phyloP scores from a whole-genome alignment of 2,888 invertebrate species.

The Bruchidius siliquastri region DNA sequence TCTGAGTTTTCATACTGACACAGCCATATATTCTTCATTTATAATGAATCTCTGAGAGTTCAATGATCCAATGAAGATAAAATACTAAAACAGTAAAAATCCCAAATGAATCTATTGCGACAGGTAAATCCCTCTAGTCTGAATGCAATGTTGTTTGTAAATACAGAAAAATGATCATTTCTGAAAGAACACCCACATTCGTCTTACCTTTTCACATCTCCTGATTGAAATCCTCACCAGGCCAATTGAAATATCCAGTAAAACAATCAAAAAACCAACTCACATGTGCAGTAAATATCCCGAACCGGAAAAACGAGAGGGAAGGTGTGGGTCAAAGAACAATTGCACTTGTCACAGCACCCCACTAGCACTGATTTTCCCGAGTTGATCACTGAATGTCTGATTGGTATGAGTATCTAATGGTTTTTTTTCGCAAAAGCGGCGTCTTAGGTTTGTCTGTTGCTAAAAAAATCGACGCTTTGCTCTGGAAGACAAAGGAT shows the following conservation, averaged over 20 bases:
- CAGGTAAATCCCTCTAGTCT: too few relatives aligned
- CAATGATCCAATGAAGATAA: too few relatives aligned
- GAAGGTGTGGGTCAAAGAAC: neutral
- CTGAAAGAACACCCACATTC: too few relatives aligned
- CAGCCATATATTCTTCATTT: too few relatives aligned
- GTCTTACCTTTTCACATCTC: neutral
- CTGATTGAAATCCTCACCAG: neutral
- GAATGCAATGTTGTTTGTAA: too few relatives aligned
- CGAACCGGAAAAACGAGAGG: neutral
- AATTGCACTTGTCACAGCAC: neutral
- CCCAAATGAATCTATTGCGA: too few relatives aligned
- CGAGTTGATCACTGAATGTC: neutral
- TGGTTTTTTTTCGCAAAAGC: neutral
- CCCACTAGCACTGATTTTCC: neutral
- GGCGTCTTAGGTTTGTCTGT: neutral
- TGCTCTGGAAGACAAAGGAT: neutral
- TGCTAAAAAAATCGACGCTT: neutral
- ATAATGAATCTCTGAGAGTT: too few relatives aligned
- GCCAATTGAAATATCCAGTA: neutral
- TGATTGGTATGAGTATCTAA: neutral
- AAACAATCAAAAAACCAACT: neutral
- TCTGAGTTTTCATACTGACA: too few relatives aligned
- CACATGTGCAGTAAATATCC: neutral
- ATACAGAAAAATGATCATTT: too few relatives aligned
- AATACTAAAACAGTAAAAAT: too few relatives aligned